These are phyloP conservation scores for Syrphus vitripennis DNA, from an alignment of 2,888 invertebrate genomes.

Conservation along the genomic window DNA sequence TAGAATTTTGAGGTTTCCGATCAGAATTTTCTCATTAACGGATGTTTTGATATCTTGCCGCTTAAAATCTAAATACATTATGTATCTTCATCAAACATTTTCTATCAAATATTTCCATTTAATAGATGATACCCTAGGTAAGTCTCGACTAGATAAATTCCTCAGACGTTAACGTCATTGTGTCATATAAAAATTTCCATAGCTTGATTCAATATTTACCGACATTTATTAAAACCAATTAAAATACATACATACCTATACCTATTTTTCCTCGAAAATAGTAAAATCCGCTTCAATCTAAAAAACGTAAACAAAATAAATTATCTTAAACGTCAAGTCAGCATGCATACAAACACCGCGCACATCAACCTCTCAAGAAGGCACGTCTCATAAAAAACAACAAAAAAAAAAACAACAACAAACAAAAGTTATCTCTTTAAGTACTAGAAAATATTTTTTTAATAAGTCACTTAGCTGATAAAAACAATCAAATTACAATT, in stretches of 20 bases:
- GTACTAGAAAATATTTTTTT: slow-evolving; percentile 60
- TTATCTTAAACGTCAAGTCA: slow-evolving; percentile 33
- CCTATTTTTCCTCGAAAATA: not conserved
- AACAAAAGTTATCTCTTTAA: slow-evolving; percentile 31
- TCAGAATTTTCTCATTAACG: not conserved
- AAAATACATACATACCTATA: not conserved
- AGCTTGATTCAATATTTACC: not conserved
- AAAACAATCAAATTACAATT: slow-evolving; percentile 65
- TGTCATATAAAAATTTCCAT: not conserved
- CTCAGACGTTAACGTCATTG: not conserved
- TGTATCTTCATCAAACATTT: no score
- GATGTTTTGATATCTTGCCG: not conserved
- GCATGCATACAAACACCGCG: not conserved
- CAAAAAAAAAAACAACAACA: not conserved
- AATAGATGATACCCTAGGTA: no score
- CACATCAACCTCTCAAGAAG: slow-evolving; percentile 21
- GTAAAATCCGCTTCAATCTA: not conserved
- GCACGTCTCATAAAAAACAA: slow-evolving; percentile 12
- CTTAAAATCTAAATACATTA: not conserved
- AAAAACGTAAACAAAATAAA: slow-evolving; percentile 21
- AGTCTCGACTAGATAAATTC: not conserved
- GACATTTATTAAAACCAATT: not conserved
- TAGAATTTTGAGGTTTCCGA: not conserved
- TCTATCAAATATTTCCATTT: not conserved
- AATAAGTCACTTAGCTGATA: slow-evolving; percentile 67